Conservation (phyloP, 1,140 invertebrate genomes). For the Achatina immaculata region DNA sequence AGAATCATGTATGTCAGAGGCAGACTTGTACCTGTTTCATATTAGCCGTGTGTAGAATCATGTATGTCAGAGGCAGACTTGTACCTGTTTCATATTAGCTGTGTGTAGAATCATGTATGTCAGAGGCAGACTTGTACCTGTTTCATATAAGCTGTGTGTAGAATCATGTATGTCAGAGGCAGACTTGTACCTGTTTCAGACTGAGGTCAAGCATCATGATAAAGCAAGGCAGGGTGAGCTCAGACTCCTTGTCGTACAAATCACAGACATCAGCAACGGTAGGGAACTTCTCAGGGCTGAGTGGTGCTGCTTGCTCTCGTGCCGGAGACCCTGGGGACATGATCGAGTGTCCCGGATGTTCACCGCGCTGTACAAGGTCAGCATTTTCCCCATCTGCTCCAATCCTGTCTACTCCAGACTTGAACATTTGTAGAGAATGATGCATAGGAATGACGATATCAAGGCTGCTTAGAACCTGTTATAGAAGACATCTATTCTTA, state of each 20-base stretch:
- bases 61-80: too few species aligned
- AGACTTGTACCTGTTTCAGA: constrained; percentile 91
- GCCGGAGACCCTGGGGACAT: constrained; percentile 47
- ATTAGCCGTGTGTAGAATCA: too few species aligned
- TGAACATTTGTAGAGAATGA: constrained; percentile 65
- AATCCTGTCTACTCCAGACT: constrained; percentile 59
- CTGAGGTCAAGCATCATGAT: constrained; percentile 96
- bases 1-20: too few species aligned
- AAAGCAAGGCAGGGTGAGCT: constrained; percentile 84
- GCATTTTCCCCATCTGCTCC: constrained; percentile 48
- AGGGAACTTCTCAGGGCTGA: constrained; percentile 61
- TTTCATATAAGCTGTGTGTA: too few species aligned
- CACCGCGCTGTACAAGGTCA: constrained; percentile 35
- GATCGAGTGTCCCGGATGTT: constrained; percentile 44
- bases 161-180: too few species aligned
- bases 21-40: too few species aligned
- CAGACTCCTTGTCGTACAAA: constrained; percentile 67
- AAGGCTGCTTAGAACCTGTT: constrained; percentile 67
- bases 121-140: too few species aligned
- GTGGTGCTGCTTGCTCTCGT: constrained; percentile 58
- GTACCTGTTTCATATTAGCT: too few species aligned
- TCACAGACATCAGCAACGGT: constrained; percentile 55
- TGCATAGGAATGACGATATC: constrained; percentile 69
- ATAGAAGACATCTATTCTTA: too few species aligned
- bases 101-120: too few species aligned